Evolutionary conservation across 1,140 invertebrate species (phyloP), one percentile per base, ranked within the genome.

Genomic region (Drosophila sechellia): DNA sequence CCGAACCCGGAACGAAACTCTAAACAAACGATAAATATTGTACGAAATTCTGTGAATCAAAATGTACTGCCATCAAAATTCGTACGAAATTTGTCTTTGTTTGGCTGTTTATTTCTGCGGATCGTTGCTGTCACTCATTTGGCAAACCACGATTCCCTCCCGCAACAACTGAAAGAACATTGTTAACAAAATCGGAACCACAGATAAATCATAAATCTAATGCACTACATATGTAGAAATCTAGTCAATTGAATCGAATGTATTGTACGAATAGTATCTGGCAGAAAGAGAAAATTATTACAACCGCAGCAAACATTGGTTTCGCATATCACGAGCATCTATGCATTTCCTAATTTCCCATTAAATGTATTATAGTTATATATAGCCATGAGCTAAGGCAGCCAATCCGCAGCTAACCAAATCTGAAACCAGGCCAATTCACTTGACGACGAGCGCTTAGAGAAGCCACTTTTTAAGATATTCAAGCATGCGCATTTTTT

Each of bases 191-290:
- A 65, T 48, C 58, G 53, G 17, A 60, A 43, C 69, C 68, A 46
- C 56, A 81, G 46, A 58, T 27, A 81, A 79, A 79, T 70, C 57
- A 63, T 56, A 77, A 59, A 79, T 52, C 58, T n/a, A 78, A 81
- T 80, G 52, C 74, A 85, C 64, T 85, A 86, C 68, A 81, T 71
- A 81, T 87, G 81, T 86, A 76, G 83, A 89, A 87, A 87, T 87
- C 83, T 87, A 87, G 83, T 87, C 83, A 87, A 87, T 87, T 87
- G 83, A 87, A 87, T 87, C 83, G 76, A 87, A 89, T 87, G 79
- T 83, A 87, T 89, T 87, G 75, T 66, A 87, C 84, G 79, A 87
- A 86, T 76, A 69, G 53, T 87, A 79, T 77, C 46, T 60, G 69
- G 57, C 60, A 78, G 43, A 61, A 40, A 50, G 43, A 54, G 34